Percentiles rank a stretch among this genome's conserved stretches.
Evolutionary conservation across 23 tunicate genomes (phyloP).

Genomic region (Trididemnum miniatum): DNA sequence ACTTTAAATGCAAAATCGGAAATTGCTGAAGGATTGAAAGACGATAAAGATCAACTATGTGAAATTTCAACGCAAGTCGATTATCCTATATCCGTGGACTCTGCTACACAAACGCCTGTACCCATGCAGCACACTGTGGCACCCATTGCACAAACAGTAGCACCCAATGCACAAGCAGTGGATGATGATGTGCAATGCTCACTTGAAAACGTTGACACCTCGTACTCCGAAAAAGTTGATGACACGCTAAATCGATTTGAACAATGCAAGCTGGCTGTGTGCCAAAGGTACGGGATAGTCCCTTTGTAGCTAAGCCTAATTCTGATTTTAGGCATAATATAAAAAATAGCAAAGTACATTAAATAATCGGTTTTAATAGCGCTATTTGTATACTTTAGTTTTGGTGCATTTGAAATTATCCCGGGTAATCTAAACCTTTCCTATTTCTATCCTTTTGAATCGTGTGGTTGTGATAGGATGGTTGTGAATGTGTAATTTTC

Average conservation of each 20-base stretch:
- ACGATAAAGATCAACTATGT: slow-evolving; percentile 18
- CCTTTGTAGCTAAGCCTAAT: too few species aligned
- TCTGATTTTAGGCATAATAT: too few species aligned
- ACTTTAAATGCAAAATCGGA: slow-evolving; percentile 11
- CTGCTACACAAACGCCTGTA: slow-evolving; percentile 4
- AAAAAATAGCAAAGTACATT: too few species aligned
- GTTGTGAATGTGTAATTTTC: too few species aligned
- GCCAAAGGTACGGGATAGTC: slow-evolving; percentile 41
- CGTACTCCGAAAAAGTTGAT: slow-evolving; percentile 53
- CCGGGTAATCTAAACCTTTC: too few species aligned
- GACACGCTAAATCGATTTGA: slow-evolving; percentile 47
- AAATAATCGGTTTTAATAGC: too few species aligned
- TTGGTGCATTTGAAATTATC: too few species aligned
- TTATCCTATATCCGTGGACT: slow-evolving; percentile 9
- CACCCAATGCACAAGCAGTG: not conserved
- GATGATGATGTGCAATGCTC: slow-evolving; percentile 9
- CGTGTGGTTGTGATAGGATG: too few species aligned
- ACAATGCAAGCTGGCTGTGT: slow-evolving; percentile 47
- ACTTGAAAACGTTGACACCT: not conserved
- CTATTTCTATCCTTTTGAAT: too few species aligned
- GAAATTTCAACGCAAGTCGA: slow-evolving; percentile 33
- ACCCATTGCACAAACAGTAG: too few species aligned
- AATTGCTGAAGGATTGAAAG: slow-evolving; percentile 24
- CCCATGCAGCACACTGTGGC: too few species aligned
- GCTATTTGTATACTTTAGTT: too few species aligned